These are phyloP conservation scores for Propithecus deckenii DNA, from an alignment of 2,797 vertebrate genomes.

Conservation along the genomic window DNA sequence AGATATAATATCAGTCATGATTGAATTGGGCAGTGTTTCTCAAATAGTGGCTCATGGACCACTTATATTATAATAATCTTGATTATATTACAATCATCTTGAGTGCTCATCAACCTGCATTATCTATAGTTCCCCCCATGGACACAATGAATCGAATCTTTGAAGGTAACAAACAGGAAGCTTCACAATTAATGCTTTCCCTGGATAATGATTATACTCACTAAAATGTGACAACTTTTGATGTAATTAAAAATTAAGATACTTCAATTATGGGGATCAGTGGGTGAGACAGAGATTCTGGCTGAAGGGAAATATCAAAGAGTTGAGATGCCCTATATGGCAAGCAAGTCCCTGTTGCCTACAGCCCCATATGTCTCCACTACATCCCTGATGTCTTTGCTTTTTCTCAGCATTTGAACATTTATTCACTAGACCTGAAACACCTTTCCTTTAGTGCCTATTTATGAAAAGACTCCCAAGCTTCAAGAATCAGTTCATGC, in stretches of 20 bases:
- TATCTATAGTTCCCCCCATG: not conserved
- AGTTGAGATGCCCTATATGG: fast-evolving
- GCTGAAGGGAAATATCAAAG: not conserved
- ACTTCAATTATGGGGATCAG: not conserved
- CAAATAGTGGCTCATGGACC: not conserved
- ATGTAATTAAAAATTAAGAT: not conserved
- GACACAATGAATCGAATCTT: not conserved
- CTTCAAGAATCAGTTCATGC: not conserved
- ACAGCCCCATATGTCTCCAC: not conserved
- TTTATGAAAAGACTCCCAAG: not conserved
- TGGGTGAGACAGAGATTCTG: not conserved
- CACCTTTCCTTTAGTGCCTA: not conserved
- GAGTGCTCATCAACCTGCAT: not conserved
- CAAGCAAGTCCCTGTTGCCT: not conserved
- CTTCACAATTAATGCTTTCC: not conserved
- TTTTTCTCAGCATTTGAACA: not conserved
- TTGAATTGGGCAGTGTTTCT: not conserved
- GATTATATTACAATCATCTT: not conserved
- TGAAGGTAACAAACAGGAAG: not conserved
- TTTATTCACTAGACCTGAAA: not conserved
- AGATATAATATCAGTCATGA: not conserved
- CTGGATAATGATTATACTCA: not conserved
- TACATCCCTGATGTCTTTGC: not conserved
- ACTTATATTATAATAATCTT: not conserved
- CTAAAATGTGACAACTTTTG: not conserved